Percentiles rank a stretch among this genome's conserved stretches.
Evolutionary conservation across 2,888 invertebrate genomes (phyloP).

Genomic region (Philaethria dido): DNA sequence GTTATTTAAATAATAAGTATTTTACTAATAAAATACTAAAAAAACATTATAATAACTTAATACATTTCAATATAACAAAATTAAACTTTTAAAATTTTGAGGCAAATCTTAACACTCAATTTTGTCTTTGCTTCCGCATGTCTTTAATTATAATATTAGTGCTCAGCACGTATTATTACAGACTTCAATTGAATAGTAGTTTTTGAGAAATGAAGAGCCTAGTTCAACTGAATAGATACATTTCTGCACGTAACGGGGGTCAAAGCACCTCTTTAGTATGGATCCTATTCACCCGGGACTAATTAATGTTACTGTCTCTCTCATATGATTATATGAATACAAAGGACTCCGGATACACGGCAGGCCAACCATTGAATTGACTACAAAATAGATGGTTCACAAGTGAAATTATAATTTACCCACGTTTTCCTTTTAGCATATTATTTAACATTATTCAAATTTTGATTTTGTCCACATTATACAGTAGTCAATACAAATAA

Average conservation of each 20-base stretch:
- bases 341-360: slow-evolving; percentile 50
- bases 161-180: slow-evolving; percentile 27
- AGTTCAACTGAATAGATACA: slow-evolving; percentile 47
- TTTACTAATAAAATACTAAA: too few relatives aligned
- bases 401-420: slow-evolving; percentile 14
- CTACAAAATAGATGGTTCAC: slow-evolving; percentile 16
- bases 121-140: neutral
- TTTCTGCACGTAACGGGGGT: slow-evolving; percentile 64
- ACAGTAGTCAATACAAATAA: neutral
- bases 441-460: slow-evolving; percentile 2
- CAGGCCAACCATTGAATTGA: slow-evolving; percentile 36
- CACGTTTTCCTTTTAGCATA: slow-evolving; percentile 9
- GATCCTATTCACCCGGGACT: slow-evolving; percentile 60
- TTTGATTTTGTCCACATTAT: neutral
- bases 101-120: too few relatives aligned
- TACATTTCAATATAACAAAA: too few relatives aligned
- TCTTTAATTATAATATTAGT: neutral
- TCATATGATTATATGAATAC: slow-evolving; percentile 61
- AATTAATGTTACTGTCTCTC: slow-evolving; percentile 63
- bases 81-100: too few relatives aligned
- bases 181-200: slow-evolving; percentile 43
- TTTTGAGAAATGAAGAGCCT: slow-evolving; percentile 42
- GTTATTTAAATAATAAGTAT: too few relatives aligned
- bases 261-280: slow-evolving; percentile 73
- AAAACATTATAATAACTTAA: too few relatives aligned